Base-by-base conservation (phyloP, 2,888 invertebrate genomes). In the Deroplatys truncata region DNA sequence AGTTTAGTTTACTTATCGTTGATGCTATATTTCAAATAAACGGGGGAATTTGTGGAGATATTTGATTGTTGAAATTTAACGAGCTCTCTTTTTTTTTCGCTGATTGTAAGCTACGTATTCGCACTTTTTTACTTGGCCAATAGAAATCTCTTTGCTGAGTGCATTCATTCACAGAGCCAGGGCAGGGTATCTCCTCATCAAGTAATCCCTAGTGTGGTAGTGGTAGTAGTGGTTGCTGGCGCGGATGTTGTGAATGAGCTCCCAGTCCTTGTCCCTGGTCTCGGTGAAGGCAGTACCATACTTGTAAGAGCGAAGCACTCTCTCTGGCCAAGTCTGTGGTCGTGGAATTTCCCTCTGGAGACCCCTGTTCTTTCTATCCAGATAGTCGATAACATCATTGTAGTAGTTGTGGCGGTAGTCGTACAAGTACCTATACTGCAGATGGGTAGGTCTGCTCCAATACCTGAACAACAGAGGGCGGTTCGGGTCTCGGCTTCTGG, bases 341-440 rank as follows among this genome's bases (percentile, higher is more conserved):
- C 96, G 94, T 2, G 98, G 98, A 90, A 95, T 94, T 92, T 97
- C 97, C 87, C 96, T 95, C 90, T 93, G 90, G 35, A 93, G 91
- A 0, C 98, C 98, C 91, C 95, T 94, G 93, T 96, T 95, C 92
- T 97, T 95, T 92, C 96, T 96, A 93, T 98, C 96, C 93, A 98
- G 93, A 94, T 96, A 98, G 92, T 96, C 96, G 93, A 98, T 97
- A 90, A 97, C 96, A 93, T 98, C 97, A 93, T 97, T 96, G 93
- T 98, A 98, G 93, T 98, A 98, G 94, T 97, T 97, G 93, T 96
- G 96, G 94, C 96, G 96, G 94, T 98, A 98, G 93, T 97, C 96
- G 94, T 96, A 97, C 93, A 97, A 94, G 93, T 97, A 98, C 92
- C 95, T 96, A 94, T 98, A 98, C 93, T 97, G 97, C 84, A 97